Evolutionary conservation across 2,113 vertebrate species (phyloP), one percentile per base, ranked within the genome.

Genomic region (Cyanoderma ruficeps): DNA sequence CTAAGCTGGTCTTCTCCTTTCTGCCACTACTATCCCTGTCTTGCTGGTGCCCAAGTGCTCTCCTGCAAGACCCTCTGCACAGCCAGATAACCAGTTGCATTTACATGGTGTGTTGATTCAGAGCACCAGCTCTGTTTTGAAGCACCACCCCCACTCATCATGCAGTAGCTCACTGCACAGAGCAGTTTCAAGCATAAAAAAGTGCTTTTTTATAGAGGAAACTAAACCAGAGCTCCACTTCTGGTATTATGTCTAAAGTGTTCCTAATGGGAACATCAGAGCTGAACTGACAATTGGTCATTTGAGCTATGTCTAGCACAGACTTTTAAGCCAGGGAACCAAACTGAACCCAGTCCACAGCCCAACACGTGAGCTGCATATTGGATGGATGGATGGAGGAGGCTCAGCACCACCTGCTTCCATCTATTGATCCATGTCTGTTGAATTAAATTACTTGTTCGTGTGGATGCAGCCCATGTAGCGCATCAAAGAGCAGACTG

Each of bases 401-500:
- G 30, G 55, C 57, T 71, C 55, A 6, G 57, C 57, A 87, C 9
- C 56, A 68, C 49, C 78, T 56, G 60, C 84, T 68, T 79, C 69
- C 15, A 33, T 31, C 60, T 84, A 30, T 7, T 57, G 61, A 76
- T 76, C 63, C 5, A 0, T 7, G n/a, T 10, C 42, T 72, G 50
- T 9, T 72, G 39, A 76, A 89, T 46, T 63, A 49, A 89, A 83
- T 64, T 23, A 74, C 28, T 47, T 65, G 39, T 53, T 93, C 0
- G 0, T 49, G 22, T 46, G 37, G 50, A 35, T 56, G 59, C 1
- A 52, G 41, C 4, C 56, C 42, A 20, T 2, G 19, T 0, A 64
- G 39, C 1, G 3, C 71, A 89, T 44, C 50, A 84, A 94, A 87
- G 57, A 76, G 41, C 28, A 71, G 24, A 11, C 35, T 63, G 49